Base-by-base conservation (phyloP, 2,113 vertebrate species). In the Circaetus cinerascens region DNA sequence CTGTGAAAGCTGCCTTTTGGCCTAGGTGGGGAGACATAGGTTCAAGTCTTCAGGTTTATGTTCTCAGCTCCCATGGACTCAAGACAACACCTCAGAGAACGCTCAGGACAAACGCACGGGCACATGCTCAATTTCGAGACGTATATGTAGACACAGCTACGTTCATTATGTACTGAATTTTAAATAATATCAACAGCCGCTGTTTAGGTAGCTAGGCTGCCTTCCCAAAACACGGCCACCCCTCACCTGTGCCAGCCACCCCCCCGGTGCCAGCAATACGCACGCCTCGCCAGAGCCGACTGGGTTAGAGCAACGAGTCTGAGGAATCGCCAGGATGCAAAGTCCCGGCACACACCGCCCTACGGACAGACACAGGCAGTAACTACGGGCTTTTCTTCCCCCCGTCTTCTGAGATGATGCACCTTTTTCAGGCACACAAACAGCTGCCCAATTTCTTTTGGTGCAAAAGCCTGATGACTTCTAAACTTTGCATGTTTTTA, bases 331-430 rank as follows among this genome's bases (percentile, higher is more conserved):
- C 23, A 0, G 2, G 21, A 4, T 0, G 4, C n/a, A 3, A 18
- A 3, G 11, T 17, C 32, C 67, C 1, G 3, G 38, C 89, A 53
- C 12, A 3, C 46, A 15, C 40, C 76, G 2, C 10, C 71, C 18
- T 2, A 34, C 15, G 13, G 19, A 34, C 1, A 15, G 43, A 4
- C 63, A 21, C 0, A 0, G 32, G 3, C 60, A 38, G 17, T 2
- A 13, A 1, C 0, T 0, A 18, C 5, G 1, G 69, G 4, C 11
- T 20, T 3, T 6, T 41, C 62, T 23, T 53, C 40, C 64, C 38
- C 15, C 0, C 0, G 2, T 13, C 26, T 4, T 27, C 80, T 1
- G 32, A 29, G 16, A 8, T 0, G 13, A 22, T 5, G 16, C n/a
- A 5, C 43, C n/a, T 26, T 7, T 15, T 13, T 36, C 82, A 32